Percentiles rank a stretch among this genome's conserved stretches.
phyloP scores from a whole-genome alignment of 2,888 invertebrate genomes.

The Acleris holmiana region DNA sequence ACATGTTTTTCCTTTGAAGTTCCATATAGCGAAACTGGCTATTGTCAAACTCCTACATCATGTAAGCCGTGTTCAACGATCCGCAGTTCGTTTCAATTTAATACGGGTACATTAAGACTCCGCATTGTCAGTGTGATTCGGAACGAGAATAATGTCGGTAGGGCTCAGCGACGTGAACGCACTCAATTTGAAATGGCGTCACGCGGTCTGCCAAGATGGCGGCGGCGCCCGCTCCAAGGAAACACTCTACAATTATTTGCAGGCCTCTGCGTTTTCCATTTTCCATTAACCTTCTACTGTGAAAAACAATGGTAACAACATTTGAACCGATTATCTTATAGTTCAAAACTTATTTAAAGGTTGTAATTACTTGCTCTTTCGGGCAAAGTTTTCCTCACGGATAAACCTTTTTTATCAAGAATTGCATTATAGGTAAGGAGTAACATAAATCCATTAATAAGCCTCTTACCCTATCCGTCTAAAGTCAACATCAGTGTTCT shows the following conservation, averaged over 20 bases:
- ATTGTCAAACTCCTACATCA: constrained; percentile 23
- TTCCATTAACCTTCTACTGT: constrained; percentile 49
- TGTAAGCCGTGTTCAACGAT: constrained; percentile 27
- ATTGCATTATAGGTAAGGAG: constrained; percentile 63
- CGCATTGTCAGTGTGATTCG: constrained; percentile 39
- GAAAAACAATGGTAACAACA: constrained; percentile 41
- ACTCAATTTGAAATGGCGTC: constrained; percentile 78
- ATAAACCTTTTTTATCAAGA: constrained; percentile 43
- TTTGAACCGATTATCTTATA: constrained; percentile 7
- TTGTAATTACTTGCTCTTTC: constrained; percentile 40
- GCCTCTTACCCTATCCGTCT: constrained; percentile 84
- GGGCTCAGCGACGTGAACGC: constrained; percentile 56
- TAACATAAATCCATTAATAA: constrained; percentile 84
- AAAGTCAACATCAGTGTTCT: constrained; percentile 82
- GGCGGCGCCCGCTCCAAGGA: constrained; percentile 62
- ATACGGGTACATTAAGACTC: constrained; percentile 38
- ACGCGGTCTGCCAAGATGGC: constrained; percentile 82
- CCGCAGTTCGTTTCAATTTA: constrained; percentile 32
- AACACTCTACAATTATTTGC: constrained; percentile 64
- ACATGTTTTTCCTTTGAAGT: neutral
- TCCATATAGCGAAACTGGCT: neutral
- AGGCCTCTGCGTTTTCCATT: constrained; percentile 56
- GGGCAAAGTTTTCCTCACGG: constrained; percentile 33
- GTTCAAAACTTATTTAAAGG: constrained; percentile 4
- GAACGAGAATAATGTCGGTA: constrained; percentile 41